phyloP scores from a whole-genome alignment of 2,797 vertebrate species.

The Chrosomus eos region DNA sequence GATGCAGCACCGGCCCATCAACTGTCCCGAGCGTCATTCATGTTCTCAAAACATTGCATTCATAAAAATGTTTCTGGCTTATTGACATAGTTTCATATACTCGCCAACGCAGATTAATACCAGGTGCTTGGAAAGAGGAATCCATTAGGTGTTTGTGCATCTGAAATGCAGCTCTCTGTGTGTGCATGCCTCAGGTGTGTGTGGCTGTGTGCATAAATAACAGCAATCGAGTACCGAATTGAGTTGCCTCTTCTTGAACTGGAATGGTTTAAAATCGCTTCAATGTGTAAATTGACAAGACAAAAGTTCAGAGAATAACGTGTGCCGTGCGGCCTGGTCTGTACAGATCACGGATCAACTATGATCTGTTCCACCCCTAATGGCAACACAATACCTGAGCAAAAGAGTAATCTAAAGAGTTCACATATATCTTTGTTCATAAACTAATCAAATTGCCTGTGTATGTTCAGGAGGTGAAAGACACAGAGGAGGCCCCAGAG shows the following conservation, averaged over 20 bases:
- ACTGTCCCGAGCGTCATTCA: background rate
- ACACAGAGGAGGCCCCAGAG: slow-evolving; percentile 58
- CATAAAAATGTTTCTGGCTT: too few relatives aligned
- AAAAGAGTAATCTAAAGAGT: background rate
- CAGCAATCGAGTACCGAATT: background rate
- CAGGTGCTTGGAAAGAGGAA: background rate
- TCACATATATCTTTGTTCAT: background rate
- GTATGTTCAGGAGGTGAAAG: slow-evolving; percentile 58
- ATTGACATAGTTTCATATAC: background rate
- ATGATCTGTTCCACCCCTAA: background rate
- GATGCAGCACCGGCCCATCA: background rate
- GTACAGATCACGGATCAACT: background rate
- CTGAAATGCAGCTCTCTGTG: background rate
- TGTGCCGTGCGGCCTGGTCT: too few relatives aligned
- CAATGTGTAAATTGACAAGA: background rate
- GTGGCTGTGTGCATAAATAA: background rate
- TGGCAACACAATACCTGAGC: background rate
- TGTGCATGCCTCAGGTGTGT: background rate
- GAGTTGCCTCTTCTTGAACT: background rate
- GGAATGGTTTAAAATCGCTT: background rate
- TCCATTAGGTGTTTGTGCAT: background rate
- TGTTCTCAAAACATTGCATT: too few relatives aligned
- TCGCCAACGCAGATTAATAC: too few relatives aligned
- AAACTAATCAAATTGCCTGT: background rate
- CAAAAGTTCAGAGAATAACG: background rate